phyloP scores from a whole-genome alignment of 2,888 invertebrate genomes.

The Nycteola revayana region DNA sequence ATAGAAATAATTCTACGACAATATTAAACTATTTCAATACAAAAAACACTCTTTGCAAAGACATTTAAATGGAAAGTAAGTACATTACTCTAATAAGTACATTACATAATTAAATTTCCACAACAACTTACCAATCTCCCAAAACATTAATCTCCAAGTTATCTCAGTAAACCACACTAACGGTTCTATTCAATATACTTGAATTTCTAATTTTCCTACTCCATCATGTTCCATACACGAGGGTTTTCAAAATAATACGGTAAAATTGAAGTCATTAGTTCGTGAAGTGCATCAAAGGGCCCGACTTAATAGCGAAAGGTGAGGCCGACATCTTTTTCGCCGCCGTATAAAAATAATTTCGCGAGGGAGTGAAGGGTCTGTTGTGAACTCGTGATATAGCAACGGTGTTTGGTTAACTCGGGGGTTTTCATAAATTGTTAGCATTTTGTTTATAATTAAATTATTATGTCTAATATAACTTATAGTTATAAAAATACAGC shows the following conservation, averaged over 20 bases:
- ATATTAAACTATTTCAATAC: too few relatives aligned
- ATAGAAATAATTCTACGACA: too few relatives aligned
- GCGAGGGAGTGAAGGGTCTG: conserved; percentile 30
- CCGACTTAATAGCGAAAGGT: conserved; percentile 75
- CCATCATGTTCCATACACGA: conserved; percentile 40
- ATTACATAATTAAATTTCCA: too few relatives aligned
- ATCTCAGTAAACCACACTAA: background rate
- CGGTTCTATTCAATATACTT: conserved; percentile 18
- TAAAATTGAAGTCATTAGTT: conserved; percentile 70
- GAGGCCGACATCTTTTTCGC: conserved; percentile 66
- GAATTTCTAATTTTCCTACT: conserved; percentile 37
- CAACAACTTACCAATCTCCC: too few relatives aligned
- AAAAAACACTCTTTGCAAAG: too few relatives aligned
- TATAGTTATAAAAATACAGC: too few relatives aligned
- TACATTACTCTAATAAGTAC: too few relatives aligned
- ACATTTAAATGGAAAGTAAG: too few relatives aligned
- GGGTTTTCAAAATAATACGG: conserved; percentile 50
- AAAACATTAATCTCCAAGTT: background rate
- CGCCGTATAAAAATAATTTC: conserved; percentile 60
- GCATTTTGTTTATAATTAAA: too few relatives aligned
- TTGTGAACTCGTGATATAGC: conserved; percentile 45
- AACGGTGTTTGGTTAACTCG: conserved; percentile 50
- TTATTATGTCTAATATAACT: too few relatives aligned
- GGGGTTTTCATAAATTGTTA: conserved; percentile 17
- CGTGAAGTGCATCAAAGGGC: conserved; percentile 67